phyloP scores from a whole-genome alignment of 2,888 invertebrate species.

The Xestia ashworthii region DNA sequence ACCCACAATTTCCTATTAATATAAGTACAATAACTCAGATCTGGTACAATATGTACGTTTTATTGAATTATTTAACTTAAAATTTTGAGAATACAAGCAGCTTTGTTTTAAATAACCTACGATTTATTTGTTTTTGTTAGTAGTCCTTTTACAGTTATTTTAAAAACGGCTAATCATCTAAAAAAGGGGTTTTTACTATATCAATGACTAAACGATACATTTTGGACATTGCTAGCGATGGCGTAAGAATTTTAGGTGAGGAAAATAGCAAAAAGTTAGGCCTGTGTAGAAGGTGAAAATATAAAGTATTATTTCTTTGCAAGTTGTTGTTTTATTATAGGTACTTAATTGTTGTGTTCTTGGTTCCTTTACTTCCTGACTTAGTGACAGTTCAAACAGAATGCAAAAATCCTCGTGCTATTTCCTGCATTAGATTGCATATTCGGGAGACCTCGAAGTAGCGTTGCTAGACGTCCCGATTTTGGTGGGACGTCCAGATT shows the following conservation, averaged over 20 bases:
- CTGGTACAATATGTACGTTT: neutral
- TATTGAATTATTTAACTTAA: conserved; percentile 4
- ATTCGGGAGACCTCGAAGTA: too few relatives aligned
- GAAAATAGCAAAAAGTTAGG: neutral
- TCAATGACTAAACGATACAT: neutral
- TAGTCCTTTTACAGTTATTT: neutral
- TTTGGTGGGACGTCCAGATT: too few relatives aligned
- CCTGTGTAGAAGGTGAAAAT: conserved; percentile 13
- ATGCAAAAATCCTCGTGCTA: neutral
- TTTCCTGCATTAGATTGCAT: neutral
- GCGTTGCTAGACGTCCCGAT: too few relatives aligned
- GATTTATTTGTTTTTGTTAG: neutral
- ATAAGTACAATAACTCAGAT: conserved; percentile 25
- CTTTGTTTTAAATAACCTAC: neutral
- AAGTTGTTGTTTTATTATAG: conserved; percentile 5
- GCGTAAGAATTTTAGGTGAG: neutral
- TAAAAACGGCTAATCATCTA: neutral
- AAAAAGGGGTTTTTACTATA: neutral
- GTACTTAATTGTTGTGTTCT: neutral
- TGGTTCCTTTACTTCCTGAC: neutral
- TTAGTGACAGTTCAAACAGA: neutral
- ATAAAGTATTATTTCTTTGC: conserved; percentile 18
- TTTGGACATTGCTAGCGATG: neutral
- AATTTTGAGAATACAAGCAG: conserved; percentile 2
- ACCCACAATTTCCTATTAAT: conserved; percentile 33